Conservation (phyloP, 2,888 invertebrate species). For the Lottia gigantea region DNA sequence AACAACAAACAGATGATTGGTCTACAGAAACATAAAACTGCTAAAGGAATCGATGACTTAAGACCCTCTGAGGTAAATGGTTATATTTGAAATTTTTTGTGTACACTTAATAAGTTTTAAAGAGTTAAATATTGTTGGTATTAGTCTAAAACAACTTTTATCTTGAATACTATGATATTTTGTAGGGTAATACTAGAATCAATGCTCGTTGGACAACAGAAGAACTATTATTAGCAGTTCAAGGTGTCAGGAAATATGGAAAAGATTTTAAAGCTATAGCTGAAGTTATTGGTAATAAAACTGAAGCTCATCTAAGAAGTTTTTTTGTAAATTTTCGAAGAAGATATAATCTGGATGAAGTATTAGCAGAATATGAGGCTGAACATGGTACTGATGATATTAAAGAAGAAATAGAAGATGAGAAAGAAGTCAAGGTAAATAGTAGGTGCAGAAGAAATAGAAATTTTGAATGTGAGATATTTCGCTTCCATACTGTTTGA, state of each 20-base stretch:
- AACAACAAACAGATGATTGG: constrained; percentile 93
- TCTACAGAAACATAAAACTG: constrained; percentile 83
- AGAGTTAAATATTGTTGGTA: too few species aligned
- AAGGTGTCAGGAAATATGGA: constrained; percentile 78
- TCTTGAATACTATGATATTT: background rate
- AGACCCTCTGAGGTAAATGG: constrained; percentile 70
- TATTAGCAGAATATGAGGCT: constrained; percentile 77
- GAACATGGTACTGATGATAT: constrained; percentile 55
- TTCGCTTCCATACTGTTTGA: too few species aligned
- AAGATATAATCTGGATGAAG: constrained; percentile 84
- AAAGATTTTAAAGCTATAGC: constrained; percentile 94
- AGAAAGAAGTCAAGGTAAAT: constrained; percentile 38
- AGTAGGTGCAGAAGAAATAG: too few species aligned
- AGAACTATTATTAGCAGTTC: constrained; percentile 89
- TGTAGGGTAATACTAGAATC: constrained; percentile 53
- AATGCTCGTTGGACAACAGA: constrained; percentile 84
- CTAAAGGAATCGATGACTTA: constrained; percentile 75
- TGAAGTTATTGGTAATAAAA: constrained; percentile 94
- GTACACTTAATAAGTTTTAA: too few species aligned
- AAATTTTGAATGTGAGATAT: too few species aligned
- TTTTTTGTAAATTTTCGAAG: constrained; percentile 93
- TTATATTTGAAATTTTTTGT: too few species aligned
- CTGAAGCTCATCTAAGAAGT: constrained; percentile 89
- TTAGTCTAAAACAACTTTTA: too few species aligned
- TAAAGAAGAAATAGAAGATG: constrained; percentile 37